phyloP scores from a whole-genome alignment of 2,113 vertebrate species.

The Microtus ochrogaster region DNA sequence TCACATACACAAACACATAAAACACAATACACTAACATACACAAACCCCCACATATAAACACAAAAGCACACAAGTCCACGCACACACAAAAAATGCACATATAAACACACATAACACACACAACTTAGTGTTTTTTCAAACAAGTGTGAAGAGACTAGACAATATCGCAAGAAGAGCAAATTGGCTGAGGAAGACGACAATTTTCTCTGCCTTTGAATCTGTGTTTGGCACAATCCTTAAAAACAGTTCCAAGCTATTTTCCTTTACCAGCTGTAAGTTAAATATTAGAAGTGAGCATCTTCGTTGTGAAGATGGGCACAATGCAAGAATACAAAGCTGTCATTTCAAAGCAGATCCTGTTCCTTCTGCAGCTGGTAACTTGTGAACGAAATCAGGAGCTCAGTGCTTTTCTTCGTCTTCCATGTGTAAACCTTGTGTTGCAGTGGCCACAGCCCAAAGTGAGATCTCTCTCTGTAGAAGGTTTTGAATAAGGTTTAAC shows the following conservation, averaged over 20 bases:
- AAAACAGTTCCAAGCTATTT: conserved; percentile 66
- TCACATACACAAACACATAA: background rate
- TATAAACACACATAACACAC: background rate
- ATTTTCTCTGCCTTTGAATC: conserved; percentile 60
- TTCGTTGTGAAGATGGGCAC: conserved; percentile 44
- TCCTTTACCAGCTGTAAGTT: conserved; percentile 60
- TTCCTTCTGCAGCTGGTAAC: conserved; percentile 37
- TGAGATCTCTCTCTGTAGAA: background rate
- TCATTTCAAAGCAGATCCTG: conserved; percentile 61
- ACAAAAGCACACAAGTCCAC: background rate
- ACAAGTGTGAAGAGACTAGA: background rate
- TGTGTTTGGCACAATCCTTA: conserved; percentile 59
- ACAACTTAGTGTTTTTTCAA: background rate
- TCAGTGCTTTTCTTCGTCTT: background rate
- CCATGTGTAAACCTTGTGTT: background rate
- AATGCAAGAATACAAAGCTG: conserved; percentile 51
- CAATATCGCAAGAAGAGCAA: background rate
- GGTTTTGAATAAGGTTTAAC: background rate
- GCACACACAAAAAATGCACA: background rate
- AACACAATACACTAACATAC: background rate
- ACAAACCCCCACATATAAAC: too few relatives aligned
- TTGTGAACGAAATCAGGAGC: background rate
- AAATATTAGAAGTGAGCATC: conserved; percentile 59
- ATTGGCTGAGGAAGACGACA: conserved; percentile 39
- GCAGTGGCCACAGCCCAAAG: background rate